A percentile compares a stretch with the other conserved stretches of the same genome.
Evolutionary conservation across 2,888 invertebrate species (phyloP).

Genomic region (Tridacna crocea): DNA sequence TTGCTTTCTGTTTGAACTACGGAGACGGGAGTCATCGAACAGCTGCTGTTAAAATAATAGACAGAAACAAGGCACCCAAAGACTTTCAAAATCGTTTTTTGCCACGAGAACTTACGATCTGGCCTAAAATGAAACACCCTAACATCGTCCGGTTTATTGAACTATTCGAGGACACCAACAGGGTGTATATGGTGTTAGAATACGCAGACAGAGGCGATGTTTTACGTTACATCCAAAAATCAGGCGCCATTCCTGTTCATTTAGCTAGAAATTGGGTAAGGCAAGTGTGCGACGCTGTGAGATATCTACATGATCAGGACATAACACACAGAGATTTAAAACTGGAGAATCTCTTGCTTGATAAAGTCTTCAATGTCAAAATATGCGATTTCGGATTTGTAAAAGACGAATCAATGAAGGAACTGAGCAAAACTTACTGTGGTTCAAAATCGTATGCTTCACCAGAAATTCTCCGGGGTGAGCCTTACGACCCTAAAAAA

Average conservation of each 20-base stretch:
- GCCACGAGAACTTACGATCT: slow-evolving; percentile 92
- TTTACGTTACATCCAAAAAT: slow-evolving; percentile 83
- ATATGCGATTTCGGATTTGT: slow-evolving; percentile 85
- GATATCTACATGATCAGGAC: slow-evolving; percentile 83
- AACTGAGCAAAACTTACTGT: slow-evolving; percentile 85
- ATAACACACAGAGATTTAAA: slow-evolving; percentile 86
- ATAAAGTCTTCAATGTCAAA: slow-evolving; percentile 84
- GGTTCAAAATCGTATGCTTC: slow-evolving; percentile 85
- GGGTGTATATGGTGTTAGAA: slow-evolving; percentile 84
- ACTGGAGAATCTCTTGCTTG: slow-evolving; percentile 85
- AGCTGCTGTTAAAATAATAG: slow-evolving; percentile 89
- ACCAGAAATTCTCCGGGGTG: slow-evolving; percentile 85
- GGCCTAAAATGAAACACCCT: slow-evolving; percentile 91
- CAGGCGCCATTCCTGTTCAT: slow-evolving; percentile 83
- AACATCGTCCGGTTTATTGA: slow-evolving; percentile 91
- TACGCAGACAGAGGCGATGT: slow-evolving; percentile 84
- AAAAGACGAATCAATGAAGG: slow-evolving; percentile 73
- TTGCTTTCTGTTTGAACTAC: slow-evolving; percentile 86
- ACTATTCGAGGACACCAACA: slow-evolving; percentile 89
- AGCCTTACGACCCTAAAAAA: slow-evolving; percentile 85
- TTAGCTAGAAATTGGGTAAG: slow-evolving; percentile 82
- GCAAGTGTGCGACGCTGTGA: slow-evolving; percentile 82
- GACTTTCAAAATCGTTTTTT: slow-evolving; percentile 93
- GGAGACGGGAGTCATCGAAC: slow-evolving; percentile 54
- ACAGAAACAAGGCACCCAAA: slow-evolving; percentile 89